Conservation (phyloP, 1,140 invertebrate genomes). For the Halesus radiatus region DNA sequence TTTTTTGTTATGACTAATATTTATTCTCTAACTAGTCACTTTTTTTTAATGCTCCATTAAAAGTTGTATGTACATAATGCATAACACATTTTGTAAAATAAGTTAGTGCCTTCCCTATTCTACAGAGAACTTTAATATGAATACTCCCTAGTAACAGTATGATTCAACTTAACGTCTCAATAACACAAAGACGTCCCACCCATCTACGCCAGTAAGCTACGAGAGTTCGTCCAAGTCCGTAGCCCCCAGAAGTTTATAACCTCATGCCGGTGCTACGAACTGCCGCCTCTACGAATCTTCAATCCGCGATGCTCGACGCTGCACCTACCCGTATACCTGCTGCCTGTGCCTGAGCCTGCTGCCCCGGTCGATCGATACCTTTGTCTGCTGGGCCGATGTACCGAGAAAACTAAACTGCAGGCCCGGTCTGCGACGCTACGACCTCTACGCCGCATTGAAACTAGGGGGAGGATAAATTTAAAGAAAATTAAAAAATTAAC, state of each 20-base stretch:
- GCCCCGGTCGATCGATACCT: constrained; percentile 13
- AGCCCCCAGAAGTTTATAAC: constrained; percentile 17
- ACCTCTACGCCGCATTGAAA: constrained; percentile 3
- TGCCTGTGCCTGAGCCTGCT: too few relatives aligned
- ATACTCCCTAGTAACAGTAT: too few relatives aligned
- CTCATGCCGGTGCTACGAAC: not conserved
- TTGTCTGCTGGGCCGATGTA: constrained; percentile 27
- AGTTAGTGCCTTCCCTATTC: too few relatives aligned
- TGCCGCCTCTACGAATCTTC: constrained; percentile 14
- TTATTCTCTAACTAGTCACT: too few relatives aligned
- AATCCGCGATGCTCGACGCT: not conserved
- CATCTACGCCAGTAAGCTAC: not conserved
- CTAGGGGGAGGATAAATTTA: not conserved
- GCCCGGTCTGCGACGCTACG: constrained; percentile 22
- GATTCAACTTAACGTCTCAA: too few relatives aligned
- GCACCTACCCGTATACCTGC: constrained; percentile 3
- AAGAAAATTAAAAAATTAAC: not conserved
- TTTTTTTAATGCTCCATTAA: too few relatives aligned
- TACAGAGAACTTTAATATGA: too few relatives aligned
- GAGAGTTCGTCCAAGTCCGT: not conserved
- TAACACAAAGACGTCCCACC: not conserved
- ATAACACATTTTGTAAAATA: too few relatives aligned
- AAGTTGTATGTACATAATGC: too few relatives aligned
- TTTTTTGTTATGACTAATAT: too few relatives aligned
- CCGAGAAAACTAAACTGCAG: constrained; percentile 19